Evolutionary conservation across 2,888 invertebrate species (phyloP).

Genomic region (Diaprepes abbreviatus): DNA sequence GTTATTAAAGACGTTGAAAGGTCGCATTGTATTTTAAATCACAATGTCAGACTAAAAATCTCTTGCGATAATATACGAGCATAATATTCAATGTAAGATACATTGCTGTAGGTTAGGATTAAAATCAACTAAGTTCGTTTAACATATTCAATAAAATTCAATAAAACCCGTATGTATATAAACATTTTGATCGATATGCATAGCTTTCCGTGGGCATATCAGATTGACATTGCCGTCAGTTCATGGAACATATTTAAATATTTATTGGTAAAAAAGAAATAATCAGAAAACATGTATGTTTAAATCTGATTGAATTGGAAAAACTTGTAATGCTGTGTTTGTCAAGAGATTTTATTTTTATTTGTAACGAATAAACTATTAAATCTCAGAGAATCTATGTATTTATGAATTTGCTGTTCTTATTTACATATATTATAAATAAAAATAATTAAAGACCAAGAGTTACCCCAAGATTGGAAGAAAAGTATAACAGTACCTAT

Average conservation of each 20-base stretch:
- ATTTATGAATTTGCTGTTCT: too few species aligned
- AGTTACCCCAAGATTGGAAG: too few species aligned
- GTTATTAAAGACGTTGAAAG: constrained; percentile 5
- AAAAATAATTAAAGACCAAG: too few species aligned
- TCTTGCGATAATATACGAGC: background rate
- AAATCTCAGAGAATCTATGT: background rate
- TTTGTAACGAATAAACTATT: background rate
- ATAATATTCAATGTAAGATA: constrained; percentile 3
- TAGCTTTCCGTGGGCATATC: constrained; percentile 19
- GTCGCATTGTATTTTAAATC: background rate
- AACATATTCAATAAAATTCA: constrained; percentile 19
- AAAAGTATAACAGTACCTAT: too few species aligned
- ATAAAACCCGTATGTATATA: constrained; percentile 18
- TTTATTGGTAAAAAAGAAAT: constrained; percentile 18
- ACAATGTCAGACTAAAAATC: constrained; percentile 12
- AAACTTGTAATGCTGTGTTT: background rate
- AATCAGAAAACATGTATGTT: background rate
- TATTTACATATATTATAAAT: too few species aligned
- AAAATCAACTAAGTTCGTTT: constrained; percentile 19
- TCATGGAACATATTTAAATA: constrained; percentile 20
- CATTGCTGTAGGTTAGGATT: constrained; percentile 25
- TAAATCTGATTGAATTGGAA: background rate
- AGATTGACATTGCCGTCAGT: constrained; percentile 16
- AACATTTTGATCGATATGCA: constrained; percentile 25
- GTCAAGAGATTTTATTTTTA: background rate